These are phyloP conservation scores for Araneus ventricosus DNA, from an alignment of 1,140 invertebrate genomes.

Conservation along the genomic window DNA sequence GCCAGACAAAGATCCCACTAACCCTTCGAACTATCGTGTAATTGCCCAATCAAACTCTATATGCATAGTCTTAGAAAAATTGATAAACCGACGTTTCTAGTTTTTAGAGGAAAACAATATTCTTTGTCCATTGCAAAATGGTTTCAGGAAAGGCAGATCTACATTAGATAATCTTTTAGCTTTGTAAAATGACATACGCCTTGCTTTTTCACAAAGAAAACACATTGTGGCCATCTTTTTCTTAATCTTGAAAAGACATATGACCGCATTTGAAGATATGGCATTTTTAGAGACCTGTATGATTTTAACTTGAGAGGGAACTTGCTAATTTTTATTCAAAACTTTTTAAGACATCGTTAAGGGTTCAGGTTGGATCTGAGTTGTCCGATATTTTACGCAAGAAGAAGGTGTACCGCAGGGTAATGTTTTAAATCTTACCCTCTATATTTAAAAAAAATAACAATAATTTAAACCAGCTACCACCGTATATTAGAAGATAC, in stretches of 20 bases:
- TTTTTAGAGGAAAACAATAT: background rate
- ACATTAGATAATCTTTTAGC: background rate
- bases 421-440: slow-evolving; percentile 4
- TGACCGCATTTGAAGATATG: slow-evolving; percentile 79
- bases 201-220: background rate
- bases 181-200: background rate
- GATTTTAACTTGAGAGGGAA: slow-evolving; percentile 18
- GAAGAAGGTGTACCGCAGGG: slow-evolving; percentile 30
- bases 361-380: background rate
- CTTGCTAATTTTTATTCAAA: slow-evolving; percentile 35
- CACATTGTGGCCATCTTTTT: slow-evolving; percentile 7
- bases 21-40: no score
- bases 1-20: background rate
- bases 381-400: background rate
- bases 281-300: slow-evolving; percentile 78
- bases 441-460: slow-evolving; percentile 16
- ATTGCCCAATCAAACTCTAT: no score
- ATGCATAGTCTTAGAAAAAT: no score
- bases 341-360: background rate
- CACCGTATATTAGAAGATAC: background rate
- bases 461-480: background rate
- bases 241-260: slow-evolving; percentile 78
- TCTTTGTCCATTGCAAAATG: background rate
- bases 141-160: background rate
- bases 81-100: background rate